These are phyloP conservation scores for Drepana falcataria DNA, from an alignment of 2,888 invertebrate genomes.

Conservation along the genomic window DNA sequence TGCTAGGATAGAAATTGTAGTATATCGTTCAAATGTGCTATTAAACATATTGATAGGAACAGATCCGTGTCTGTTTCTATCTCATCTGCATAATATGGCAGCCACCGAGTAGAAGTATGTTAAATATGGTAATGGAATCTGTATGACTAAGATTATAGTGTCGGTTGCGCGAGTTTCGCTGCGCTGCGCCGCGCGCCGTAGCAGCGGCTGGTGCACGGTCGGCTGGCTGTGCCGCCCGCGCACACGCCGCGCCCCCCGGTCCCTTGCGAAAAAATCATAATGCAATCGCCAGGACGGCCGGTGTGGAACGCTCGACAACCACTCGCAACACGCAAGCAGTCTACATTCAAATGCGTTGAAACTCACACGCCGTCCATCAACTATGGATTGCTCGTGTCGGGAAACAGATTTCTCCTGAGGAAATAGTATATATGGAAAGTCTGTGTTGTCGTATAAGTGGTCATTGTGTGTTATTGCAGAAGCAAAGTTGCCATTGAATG, in stretches of 20 bases:
- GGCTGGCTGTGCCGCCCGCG: constrained; percentile 51
- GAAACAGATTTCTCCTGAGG: constrained; percentile 68
- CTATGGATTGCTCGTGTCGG: constrained; percentile 70
- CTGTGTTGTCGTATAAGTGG: constrained; percentile 36
- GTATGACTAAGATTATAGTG: constrained; percentile 37
- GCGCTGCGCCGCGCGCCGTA: constrained; percentile 46
- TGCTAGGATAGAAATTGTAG: no score
- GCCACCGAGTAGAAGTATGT: constrained; percentile 18
- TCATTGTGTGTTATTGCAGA: constrained; percentile 27
- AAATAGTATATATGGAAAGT: constrained; percentile 54
- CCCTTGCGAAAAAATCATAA: constrained; percentile 78
- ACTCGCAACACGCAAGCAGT: constrained; percentile 72
- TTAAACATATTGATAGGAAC: no score
- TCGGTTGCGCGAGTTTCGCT: constrained; percentile 54
- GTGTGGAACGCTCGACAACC: constrained; percentile 72
- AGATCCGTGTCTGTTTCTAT: background rate
- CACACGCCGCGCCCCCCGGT: constrained; percentile 59
- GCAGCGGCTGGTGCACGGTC: constrained; percentile 71
- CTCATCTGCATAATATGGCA: constrained; percentile 29
- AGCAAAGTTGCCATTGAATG: constrained; percentile 67
- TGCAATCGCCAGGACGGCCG: constrained; percentile 77
- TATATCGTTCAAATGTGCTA: no score
- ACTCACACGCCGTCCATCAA: constrained; percentile 75
- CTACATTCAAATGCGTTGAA: constrained; percentile 74
- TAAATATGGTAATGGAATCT: constrained; percentile 22